Conservation (phyloP, 2,113 vertebrate species). For the Erythrocercus mccallii region DNA sequence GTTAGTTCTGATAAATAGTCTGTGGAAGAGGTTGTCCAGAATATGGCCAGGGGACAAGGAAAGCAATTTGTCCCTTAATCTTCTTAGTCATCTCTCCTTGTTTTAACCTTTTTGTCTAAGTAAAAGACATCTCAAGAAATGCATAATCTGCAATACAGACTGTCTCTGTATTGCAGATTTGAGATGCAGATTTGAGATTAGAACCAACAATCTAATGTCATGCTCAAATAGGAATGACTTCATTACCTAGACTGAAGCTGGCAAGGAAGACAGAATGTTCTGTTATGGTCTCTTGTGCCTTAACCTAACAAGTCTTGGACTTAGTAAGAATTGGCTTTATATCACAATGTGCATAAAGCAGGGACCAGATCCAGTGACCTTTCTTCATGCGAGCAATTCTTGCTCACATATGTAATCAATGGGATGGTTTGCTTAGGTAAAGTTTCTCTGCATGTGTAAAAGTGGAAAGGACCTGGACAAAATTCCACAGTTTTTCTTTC, state of each 20-base stretch:
- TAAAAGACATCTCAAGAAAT: neutral
- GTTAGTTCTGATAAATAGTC: neutral
- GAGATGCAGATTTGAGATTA: neutral
- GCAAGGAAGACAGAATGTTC: neutral
- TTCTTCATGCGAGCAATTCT: slow-evolving; percentile 2
- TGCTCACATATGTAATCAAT: slow-evolving; percentile 7
- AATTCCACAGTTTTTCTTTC: slow-evolving; percentile 35
- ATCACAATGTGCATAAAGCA: neutral
- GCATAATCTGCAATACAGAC: neutral
- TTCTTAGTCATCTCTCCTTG: neutral
- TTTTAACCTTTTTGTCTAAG: neutral
- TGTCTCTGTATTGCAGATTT: neutral
- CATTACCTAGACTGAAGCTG: slow-evolving; percentile 31
- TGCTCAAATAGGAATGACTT: slow-evolving; percentile 25
- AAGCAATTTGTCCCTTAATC: neutral
- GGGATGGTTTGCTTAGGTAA: slow-evolving; percentile 25
- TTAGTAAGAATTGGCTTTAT: neutral
- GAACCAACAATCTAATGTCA: neutral
- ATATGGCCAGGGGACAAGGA: neutral
- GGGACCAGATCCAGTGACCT: slow-evolving; percentile 16
- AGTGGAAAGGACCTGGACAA: slow-evolving; percentile 31
- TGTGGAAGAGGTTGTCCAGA: neutral
- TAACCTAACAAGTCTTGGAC: neutral
- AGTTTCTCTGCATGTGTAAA: neutral
- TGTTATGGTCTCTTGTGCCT: slow-evolving; percentile 21